phyloP scores from a whole-genome alignment of 2,113 vertebrate species.

The Pelvicachromis taeniatus region DNA sequence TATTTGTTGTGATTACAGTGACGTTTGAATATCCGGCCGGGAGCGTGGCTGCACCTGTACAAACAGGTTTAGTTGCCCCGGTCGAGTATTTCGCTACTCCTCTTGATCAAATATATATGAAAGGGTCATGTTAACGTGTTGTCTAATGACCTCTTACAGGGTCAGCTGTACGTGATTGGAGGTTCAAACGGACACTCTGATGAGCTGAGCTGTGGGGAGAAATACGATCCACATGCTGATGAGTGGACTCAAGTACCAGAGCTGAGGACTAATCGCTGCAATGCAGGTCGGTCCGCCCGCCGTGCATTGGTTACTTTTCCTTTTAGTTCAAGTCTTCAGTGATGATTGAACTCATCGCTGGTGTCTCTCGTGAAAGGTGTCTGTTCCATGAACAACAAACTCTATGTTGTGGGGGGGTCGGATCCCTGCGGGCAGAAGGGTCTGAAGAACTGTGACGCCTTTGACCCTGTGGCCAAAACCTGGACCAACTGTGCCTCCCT shows the following conservation, averaged over 20 bases:
- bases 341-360: not conserved
- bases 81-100: not conserved
- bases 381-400: constrained; percentile 88
- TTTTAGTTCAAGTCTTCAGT: rapidly evolving
- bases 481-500: constrained; percentile 92
- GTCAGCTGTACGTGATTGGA: constrained; percentile 93
- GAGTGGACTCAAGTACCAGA: constrained; percentile 93
- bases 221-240: constrained; percentile 84
- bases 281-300: constrained; percentile 79
- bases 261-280: constrained; percentile 94
- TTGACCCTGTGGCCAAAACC: constrained; percentile 88
- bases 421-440: constrained; percentile 98
- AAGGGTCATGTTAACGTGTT: not conserved
- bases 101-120: not conserved
- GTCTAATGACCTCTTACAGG: constrained; percentile 63
- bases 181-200: constrained; percentile 97
- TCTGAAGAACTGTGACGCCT: constrained; percentile 95
- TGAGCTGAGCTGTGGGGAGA: constrained; percentile 94
- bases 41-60: not conserved
- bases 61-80: not conserved
- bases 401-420: constrained; percentile 94
- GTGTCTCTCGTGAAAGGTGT: constrained; percentile 76
- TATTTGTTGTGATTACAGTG: not conserved
- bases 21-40: not conserved
- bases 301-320: rapidly evolving